phyloP scores from a whole-genome alignment of 2,797 vertebrate genomes.

The Gobio occitaniae region DNA sequence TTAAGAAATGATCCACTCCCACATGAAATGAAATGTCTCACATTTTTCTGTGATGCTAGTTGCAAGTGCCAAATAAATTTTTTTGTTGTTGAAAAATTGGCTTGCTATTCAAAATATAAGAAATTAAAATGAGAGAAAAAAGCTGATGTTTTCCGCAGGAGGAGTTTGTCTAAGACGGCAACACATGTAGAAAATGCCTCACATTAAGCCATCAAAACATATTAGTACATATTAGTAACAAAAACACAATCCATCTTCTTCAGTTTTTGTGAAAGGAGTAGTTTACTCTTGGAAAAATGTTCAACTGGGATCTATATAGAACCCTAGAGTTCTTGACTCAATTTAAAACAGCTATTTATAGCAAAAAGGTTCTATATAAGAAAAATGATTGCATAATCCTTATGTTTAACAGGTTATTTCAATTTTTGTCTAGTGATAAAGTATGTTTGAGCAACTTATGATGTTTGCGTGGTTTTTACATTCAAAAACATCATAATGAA shows the following conservation, averaged over 20 bases:
- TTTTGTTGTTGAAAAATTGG: neutral
- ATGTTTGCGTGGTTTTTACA: too few relatives aligned
- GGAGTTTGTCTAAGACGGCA: neutral
- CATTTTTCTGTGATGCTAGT: neutral
- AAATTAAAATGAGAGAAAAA: neutral
- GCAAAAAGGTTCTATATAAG: neutral
- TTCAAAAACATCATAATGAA: too few relatives aligned
- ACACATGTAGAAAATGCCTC: neutral
- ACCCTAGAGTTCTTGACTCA: neutral
- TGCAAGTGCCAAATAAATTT: neutral
- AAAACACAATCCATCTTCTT: too few relatives aligned
- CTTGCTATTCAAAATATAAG: neutral
- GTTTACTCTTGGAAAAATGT: neutral
- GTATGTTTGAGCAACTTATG: too few relatives aligned
- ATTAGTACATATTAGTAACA: neutral
- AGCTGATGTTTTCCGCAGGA: neutral
- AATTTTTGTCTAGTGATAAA: too few relatives aligned
- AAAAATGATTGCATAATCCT: neutral
- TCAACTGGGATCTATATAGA: neutral
- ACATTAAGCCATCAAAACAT: neutral
- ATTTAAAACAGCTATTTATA: neutral
- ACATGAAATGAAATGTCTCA: neutral
- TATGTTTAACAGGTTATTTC: neutral
- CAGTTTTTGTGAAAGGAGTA: neutral
- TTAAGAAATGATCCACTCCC: too few relatives aligned